Evolutionary conservation across 2,113 vertebrate species (phyloP), one percentile per base, ranked within the genome.

Genomic region (Lagenorhynchus albirostris): DNA sequence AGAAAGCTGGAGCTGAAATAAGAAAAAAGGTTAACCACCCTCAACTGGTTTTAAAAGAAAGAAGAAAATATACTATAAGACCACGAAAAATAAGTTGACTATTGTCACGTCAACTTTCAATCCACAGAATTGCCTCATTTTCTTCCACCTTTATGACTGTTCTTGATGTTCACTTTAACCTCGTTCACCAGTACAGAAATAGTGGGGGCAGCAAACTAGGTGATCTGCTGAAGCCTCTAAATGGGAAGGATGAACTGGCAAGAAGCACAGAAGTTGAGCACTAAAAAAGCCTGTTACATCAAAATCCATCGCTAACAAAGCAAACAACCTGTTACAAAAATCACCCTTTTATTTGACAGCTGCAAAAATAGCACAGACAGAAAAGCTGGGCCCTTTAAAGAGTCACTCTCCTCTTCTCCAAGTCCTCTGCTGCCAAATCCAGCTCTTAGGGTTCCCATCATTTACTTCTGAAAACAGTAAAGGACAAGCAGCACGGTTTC

Each of bases 341-440:
- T 90, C 2, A 6, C 20, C 44, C 50, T 76, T 89, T 84, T 44
- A 71, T 74, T 95, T 94, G 23, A 87, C 65, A 95, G 41, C 25
- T 87, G 50, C 63, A 94, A 87, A 97, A 96, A 95, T 5, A 92
- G 70, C 79, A 91, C 17, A 96, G 23, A 29, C 94, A 90, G 65
- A 86, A 97, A 94, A 86, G 68, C 31, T 83, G 41, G 60, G 18
- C 18, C 47, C 50, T 91, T 88, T 36, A 36, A 91, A 82, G 60
- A 77, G 50, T 58, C 77, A 74, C 29, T 73, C 41, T 87, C 29
- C 38, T 71, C 17, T 89, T 62, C 71, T 63, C 4, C 67, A 60
- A 77, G 31, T 53, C 26, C 71, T 97, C 91, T 89, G 65, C n/a
- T 98, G 96, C 95, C 97, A 91, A 97, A 84, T 91, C 80, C 77